These are phyloP conservation scores for Ochlodes sylvanus DNA, from an alignment of 2,888 invertebrate genomes.

Conservation along the genomic window DNA sequence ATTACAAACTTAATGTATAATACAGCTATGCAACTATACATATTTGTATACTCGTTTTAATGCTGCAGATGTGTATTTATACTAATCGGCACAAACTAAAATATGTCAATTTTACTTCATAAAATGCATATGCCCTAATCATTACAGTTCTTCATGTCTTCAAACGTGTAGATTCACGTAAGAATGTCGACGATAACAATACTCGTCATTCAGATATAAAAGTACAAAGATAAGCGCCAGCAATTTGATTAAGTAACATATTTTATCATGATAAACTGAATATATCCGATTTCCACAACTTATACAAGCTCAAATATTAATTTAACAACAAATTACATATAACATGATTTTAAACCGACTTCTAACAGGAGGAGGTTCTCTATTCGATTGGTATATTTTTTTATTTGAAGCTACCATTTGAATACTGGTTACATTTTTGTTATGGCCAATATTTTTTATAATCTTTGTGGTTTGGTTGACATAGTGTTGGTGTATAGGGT, in stretches of 20 bases:
- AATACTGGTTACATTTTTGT: too few species aligned
- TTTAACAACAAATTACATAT: too few species aligned
- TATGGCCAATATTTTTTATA: too few species aligned
- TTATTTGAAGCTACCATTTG: too few species aligned
- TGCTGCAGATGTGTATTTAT: not conserved
- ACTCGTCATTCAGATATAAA: not conserved
- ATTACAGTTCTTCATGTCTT: not conserved
- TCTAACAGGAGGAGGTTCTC: too few species aligned
- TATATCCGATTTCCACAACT: not conserved
- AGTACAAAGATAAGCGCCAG: not conserved
- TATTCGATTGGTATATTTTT: too few species aligned
- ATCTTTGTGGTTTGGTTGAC: too few species aligned
- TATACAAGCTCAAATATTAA: not conserved
- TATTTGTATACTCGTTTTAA: not conserved
- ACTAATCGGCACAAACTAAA: too few species aligned
- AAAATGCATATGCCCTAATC: not conserved
- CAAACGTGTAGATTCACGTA: not conserved
- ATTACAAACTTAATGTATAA: constrained; percentile 1
- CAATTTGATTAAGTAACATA: not conserved
- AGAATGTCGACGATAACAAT: constrained; percentile 1
- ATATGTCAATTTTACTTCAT: too few species aligned
- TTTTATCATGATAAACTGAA: not conserved
- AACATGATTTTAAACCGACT: too few species aligned
- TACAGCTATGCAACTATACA: not conserved
- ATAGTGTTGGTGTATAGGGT: too few species aligned